Evolutionary conservation across 2,888 invertebrate genomes (phyloP).

Genomic region (Drosophila mimica): DNA sequence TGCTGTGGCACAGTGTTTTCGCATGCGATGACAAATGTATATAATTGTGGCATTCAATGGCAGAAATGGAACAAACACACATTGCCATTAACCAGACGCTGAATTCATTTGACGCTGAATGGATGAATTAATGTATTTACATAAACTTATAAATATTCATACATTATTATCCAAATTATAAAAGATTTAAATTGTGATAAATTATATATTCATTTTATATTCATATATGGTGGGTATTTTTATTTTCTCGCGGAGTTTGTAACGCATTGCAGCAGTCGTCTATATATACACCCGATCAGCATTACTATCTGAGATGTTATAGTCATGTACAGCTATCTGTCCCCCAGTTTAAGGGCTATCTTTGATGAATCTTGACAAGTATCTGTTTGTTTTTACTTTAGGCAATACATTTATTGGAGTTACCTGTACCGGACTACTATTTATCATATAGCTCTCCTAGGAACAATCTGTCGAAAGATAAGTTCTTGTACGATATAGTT

Average conservation of each 20-base stretch:
- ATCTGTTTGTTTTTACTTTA: background rate
- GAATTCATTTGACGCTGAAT: background rate
- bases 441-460: background rate
- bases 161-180: background rate
- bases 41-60: background rate
- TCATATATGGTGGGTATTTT: too few relatives aligned
- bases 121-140: background rate
- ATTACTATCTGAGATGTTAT: background rate
- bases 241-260: too few relatives aligned
- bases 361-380: background rate
- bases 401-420: background rate
- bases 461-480: background rate
- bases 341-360: fast-evolving
- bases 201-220: background rate
- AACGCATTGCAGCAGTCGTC: background rate
- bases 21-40: background rate
- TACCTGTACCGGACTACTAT: background rate
- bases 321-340: background rate
- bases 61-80: background rate
- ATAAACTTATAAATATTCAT: background rate
- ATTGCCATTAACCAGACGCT: background rate
- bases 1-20: constrained; percentile 37
- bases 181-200: background rate
- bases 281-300: background rate
- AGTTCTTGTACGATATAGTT: background rate